Base-by-base conservation (phyloP, 1,140 invertebrate species). In the Brachionus koreanus region DNA sequence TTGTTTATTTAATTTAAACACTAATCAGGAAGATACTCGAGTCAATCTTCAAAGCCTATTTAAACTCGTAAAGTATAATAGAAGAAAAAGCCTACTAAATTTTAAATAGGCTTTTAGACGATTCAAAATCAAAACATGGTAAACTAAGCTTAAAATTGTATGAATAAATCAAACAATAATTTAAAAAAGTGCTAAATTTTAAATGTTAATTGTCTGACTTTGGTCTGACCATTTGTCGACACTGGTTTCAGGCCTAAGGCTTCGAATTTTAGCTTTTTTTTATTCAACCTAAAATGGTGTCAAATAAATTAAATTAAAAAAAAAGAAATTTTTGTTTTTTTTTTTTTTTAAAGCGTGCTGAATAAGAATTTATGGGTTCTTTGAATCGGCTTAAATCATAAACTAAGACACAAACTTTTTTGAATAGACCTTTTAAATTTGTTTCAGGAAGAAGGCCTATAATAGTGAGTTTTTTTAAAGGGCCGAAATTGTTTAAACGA, bases 201-300 rank as follows among this genome's bases (percentile, higher is more conserved):
- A 57, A 57, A 57, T 57, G 49, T 57, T 57, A 57, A 57, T 57
- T 57, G 49, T 57, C 49, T 57, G n/a, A 57, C 49, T 57, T 57
- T 57, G 49, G 49, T 57, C 19, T 19, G 49, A 57, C 49, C 49
- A 57, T 57, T 57, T 57, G 49, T 57, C 49, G 16, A 57, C 19
- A 57, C 49, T 57, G 16, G n/a, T 19, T 19, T 19, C n/a, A 23
- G 49, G 16, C 49, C 49, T n/a, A 57, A 57, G 49, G 49, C 49
- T 57, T 57, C 49, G 13, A 49, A 23, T 19, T 57, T 57, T 10
- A 42, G 39, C n/a, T 23, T n/a, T 9, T 57, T 57, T 57, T 57
- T 19, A 57, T 57, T 23, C 49, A 57, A 19, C 49, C 19, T 19
- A 19, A 57, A 57, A 57, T 19, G 49, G 49, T 57, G 49, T 57